Conservation (phyloP, 2,797 vertebrate species). For the Pterois miles region DNA sequence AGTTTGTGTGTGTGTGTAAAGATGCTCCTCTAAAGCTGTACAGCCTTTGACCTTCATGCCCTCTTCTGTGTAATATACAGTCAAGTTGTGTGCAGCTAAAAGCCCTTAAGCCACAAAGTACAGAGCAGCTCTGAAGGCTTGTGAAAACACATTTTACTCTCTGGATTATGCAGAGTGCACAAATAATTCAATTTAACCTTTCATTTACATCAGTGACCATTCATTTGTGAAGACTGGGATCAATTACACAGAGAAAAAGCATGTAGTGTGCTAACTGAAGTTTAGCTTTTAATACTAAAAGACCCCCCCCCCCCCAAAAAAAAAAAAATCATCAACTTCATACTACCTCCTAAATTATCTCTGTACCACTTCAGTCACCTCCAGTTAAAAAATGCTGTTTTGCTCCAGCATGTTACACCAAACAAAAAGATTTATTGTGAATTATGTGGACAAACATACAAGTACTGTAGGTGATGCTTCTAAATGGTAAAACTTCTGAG, state of each 20-base stretch:
- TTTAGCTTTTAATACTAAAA: background rate
- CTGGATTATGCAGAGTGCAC: background rate
- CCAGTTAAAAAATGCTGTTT: background rate
- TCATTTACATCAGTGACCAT: conserved; percentile 1
- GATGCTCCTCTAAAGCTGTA: conserved; percentile 12
- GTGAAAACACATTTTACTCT: conserved; percentile 12
- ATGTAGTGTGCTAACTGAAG: background rate
- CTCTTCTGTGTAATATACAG: conserved; percentile 1
- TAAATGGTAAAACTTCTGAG: background rate
- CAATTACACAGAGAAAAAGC: background rate
- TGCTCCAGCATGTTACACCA: background rate
- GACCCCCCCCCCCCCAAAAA: too few species aligned
- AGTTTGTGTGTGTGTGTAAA: conserved; percentile 26
- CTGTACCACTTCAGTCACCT: background rate
- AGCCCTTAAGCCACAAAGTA: conserved; percentile 23
- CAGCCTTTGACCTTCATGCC: conserved; percentile 43
- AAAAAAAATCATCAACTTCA: background rate
- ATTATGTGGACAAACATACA: background rate
- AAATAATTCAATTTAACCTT: conserved; percentile 24
- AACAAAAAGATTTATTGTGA: background rate
- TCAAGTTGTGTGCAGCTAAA: conserved; percentile 14
- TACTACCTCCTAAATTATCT: background rate
- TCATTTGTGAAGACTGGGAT: background rate
- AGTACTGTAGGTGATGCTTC: too few species aligned
- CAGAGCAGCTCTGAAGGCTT: background rate